phyloP scores from a whole-genome alignment of 2,113 vertebrate genomes.

The Lophura nycthemera region DNA sequence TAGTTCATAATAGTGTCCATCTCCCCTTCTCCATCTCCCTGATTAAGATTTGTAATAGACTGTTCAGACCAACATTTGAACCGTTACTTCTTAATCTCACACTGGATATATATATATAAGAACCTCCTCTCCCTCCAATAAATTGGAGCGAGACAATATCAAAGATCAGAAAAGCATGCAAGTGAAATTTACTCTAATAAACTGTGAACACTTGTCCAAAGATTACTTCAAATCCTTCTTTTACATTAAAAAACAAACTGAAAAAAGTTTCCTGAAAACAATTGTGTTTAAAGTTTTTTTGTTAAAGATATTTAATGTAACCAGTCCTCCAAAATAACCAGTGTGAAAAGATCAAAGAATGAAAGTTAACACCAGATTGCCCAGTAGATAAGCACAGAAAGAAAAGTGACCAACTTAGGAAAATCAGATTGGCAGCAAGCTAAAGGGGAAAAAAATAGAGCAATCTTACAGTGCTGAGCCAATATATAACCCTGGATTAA shows the following conservation, averaged over 20 bases:
- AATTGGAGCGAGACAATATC: background rate
- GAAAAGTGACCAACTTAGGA: slow-evolving; percentile 10
- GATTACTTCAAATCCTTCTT: background rate
- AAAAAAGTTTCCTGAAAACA: background rate
- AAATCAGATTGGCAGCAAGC: slow-evolving; percentile 37
- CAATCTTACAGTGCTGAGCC: slow-evolving; percentile 46
- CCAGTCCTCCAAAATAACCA: background rate
- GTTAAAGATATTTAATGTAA: background rate
- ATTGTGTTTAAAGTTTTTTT: background rate
- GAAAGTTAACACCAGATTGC: slow-evolving; percentile 56
- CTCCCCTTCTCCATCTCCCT: no score
- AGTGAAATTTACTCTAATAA: slow-evolving; percentile 2
- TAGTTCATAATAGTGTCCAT: no score
- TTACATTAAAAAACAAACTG: background rate
- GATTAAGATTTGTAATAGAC: no score
- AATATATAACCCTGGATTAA: slow-evolving; percentile 55
- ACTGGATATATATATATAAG: no score
- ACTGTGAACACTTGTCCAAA: background rate
- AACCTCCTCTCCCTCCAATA: no score
- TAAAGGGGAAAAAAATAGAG: slow-evolving; percentile 42
- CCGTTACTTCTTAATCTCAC: no score
- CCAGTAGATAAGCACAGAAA: slow-evolving; percentile 24
- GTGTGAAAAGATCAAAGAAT: slow-evolving; percentile 32
- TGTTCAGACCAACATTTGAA: no score
- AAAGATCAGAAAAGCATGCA: slow-evolving; percentile 17